Evolutionary conservation across 2,888 invertebrate species (phyloP), one percentile per base, ranked within the genome.

Genomic region (Drosophila neoperkinsi): DNA sequence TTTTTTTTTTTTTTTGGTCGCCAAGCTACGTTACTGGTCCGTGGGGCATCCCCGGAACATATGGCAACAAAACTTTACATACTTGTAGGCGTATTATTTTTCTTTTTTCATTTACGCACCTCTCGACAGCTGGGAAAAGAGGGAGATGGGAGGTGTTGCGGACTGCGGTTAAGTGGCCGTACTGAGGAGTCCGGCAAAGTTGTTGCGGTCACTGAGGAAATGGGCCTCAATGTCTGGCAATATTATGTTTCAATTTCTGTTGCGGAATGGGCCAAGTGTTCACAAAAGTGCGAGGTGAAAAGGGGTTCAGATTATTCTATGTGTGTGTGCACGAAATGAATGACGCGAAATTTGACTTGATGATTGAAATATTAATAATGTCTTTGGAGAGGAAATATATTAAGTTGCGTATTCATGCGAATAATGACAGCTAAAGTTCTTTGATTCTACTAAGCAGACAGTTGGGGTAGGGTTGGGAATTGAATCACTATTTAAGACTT

Each of bases 151-250:
- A 41, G 57, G 38, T 52, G 76, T 58, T 61, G 55, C 56, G 58
- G 21, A 58, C 52, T 82, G 80, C 52, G 91, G 88, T 87, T 84
- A 90, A 90, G 90, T 88, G 82, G 85, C 85, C 63, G 46, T 13
- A 49, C 28, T 21, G 62, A 55, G 60, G 55, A 52, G 70, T 31
- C 18, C 10, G 49, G 77, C 65, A 67, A 90, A 87, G 88, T 68
- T 90, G 88, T 84, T 86, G 85, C 88, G 85, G 91, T 90, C 76
- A 65, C 73, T 61, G 74, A 87, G 91, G 91, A 86, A 86, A 75
- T 91, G 91, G 90, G 88, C 82, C 84, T 88, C 90, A 88, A 88
- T 87, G 90, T 91, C 91, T 88, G 90, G 81, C 89, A 88, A 91
- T 91, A 91, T 87, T 87, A 82, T 87, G 86, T 90, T 87, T 86